phyloP scores from a whole-genome alignment of 2,113 vertebrate species.

The Mionectes macconnelli region DNA sequence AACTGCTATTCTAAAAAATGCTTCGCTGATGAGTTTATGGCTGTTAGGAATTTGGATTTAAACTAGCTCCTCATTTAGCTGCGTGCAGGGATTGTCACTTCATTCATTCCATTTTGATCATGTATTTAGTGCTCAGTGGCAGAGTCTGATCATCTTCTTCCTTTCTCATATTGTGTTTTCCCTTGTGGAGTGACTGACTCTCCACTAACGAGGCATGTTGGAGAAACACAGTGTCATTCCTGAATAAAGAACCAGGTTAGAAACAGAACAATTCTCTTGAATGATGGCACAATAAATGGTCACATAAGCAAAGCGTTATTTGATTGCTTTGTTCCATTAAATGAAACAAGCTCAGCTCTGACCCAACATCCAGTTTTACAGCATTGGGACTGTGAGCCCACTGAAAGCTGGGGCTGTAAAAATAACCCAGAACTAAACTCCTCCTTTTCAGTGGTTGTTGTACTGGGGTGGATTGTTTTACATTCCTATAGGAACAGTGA shows the following conservation, averaged over 20 bases:
- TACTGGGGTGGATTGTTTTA: neutral
- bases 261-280: neutral
- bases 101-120: neutral
- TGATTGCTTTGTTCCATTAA: neutral
- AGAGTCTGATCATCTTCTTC: neutral
- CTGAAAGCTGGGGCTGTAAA: neutral
- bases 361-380: neutral
- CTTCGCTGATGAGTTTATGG: neutral
- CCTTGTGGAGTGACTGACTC: neutral
- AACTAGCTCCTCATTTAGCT: neutral
- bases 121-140: neutral
- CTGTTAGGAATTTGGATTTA: neutral
- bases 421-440: neutral
- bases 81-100: neutral
- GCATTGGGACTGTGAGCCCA: neutral
- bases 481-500: conserved; percentile 73
- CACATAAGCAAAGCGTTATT: neutral
- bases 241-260: neutral
- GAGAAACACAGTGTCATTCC: neutral
- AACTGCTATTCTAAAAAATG: neutral
- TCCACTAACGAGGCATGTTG: neutral
- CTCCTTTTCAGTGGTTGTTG: neutral
- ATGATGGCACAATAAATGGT: neutral
- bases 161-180: neutral
- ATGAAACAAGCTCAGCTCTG: neutral